These are phyloP conservation scores for Falco novaeseelandiae DNA, from an alignment of 2,797 vertebrate species.

Conservation along the genomic window DNA sequence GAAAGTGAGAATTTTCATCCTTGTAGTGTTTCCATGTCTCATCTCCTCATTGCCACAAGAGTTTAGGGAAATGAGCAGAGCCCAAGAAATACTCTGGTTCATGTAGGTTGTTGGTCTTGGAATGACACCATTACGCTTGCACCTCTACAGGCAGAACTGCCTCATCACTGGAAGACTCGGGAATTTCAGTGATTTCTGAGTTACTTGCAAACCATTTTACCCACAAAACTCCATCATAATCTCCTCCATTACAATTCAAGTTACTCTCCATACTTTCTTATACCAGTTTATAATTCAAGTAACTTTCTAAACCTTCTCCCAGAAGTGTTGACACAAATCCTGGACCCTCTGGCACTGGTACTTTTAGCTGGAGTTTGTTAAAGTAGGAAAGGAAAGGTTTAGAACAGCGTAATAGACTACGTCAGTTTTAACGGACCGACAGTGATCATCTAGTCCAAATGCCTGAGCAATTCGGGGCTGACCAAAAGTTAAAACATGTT, in stretches of 20 bases:
- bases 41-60: not conserved
- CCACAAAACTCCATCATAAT: not conserved
- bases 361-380: not conserved
- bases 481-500: not conserved
- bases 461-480: not conserved
- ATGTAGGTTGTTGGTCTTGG: not conserved
- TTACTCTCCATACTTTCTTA: too few relatives aligned
- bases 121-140: not conserved
- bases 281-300: too few relatives aligned
- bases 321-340: not conserved
- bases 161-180: not conserved
- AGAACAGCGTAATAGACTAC: not conserved
- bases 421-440: not conserved
- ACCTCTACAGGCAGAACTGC: not conserved
- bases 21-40: not conserved
- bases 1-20: not conserved
- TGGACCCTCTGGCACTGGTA: rapidly evolving
- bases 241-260: not conserved
- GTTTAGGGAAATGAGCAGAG: not conserved
- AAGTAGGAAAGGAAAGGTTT: not conserved
- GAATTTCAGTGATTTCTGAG: not conserved
- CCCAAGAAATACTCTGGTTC: not conserved
- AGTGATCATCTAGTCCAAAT: not conserved
- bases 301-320: not conserved
- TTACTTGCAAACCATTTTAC: not conserved